Evolutionary conservation across 2,888 invertebrate species (phyloP).

Genomic region (Tenthredo mesomela): DNA sequence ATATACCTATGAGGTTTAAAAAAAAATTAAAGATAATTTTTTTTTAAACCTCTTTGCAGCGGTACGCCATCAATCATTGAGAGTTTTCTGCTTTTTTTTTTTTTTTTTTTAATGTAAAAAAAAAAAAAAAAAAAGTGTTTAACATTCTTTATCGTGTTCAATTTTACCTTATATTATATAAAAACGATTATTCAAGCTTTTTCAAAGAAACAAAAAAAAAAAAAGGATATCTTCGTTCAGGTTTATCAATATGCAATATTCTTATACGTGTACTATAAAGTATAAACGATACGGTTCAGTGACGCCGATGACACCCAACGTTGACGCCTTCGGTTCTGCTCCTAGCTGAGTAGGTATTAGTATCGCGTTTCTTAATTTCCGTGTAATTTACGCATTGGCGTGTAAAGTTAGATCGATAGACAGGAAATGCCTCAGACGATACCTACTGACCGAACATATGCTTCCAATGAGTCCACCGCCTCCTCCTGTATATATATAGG

Average conservation of each 20-base stretch:
- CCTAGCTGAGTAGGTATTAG: neutral
- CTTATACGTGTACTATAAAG: neutral
- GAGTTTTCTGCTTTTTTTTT: neutral
- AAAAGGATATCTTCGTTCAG: neutral
- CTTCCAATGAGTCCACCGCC: neutral
- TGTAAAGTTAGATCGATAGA: conserved; percentile 49
- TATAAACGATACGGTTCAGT: conserved; percentile 37
- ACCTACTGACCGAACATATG: conserved; percentile 35
- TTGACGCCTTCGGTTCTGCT: conserved; percentile 5
- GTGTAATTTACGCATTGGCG: conserved; percentile 47
- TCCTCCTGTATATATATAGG: neutral
- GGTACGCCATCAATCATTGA: neutral
- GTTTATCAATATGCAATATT: neutral
- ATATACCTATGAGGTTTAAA: neutral
- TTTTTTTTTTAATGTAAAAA: no score
- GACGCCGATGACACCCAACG: conserved; percentile 23
- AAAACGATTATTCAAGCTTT: neutral
- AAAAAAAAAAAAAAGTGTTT: neutral
- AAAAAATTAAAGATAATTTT: neutral
- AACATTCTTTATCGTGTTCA: neutral
- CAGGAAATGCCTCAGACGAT: conserved; percentile 46
- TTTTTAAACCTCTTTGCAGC: neutral
- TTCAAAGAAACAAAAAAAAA: neutral
- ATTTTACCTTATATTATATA: neutral
- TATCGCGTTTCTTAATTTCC: conserved; percentile 48